Evolutionary conservation across 2,888 invertebrate species (phyloP).

Genomic region (Gerris lacustris): DNA sequence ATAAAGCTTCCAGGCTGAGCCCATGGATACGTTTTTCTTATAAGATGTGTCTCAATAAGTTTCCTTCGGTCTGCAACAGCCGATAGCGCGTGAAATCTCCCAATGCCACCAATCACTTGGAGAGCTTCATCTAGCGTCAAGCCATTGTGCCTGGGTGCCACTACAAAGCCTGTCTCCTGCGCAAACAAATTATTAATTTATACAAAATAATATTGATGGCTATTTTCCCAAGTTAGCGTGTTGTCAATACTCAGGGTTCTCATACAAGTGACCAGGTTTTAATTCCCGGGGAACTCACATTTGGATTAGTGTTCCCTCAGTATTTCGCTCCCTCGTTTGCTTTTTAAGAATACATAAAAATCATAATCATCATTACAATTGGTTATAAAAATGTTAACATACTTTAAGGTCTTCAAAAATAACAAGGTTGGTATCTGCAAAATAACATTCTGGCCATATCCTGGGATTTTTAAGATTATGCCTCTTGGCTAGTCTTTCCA

Average conservation of each 20-base stretch:
- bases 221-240: too few relatives aligned
- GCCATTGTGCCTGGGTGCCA: neutral
- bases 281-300: too few relatives aligned
- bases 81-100: neutral
- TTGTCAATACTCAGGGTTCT: too few relatives aligned
- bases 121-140: neutral
- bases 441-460: neutral
- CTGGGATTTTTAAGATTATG: neutral
- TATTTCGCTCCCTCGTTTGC: too few relatives aligned
- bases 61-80: neutral
- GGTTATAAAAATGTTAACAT: neutral
- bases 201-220: too few relatives aligned
- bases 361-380: too few relatives aligned
- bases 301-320: too few relatives aligned
- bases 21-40: neutral
- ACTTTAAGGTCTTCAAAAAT: neutral
- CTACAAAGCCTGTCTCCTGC: neutral
- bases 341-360: too few relatives aligned
- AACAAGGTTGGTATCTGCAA: neutral
- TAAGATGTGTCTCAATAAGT: neutral
- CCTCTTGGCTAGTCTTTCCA: neutral
- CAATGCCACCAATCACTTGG: neutral
- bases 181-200: too few relatives aligned
- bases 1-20: neutral
- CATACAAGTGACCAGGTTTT: too few relatives aligned